Base-by-base conservation (phyloP, 2,888 invertebrate genomes). In the Plagodis pulveraria region DNA sequence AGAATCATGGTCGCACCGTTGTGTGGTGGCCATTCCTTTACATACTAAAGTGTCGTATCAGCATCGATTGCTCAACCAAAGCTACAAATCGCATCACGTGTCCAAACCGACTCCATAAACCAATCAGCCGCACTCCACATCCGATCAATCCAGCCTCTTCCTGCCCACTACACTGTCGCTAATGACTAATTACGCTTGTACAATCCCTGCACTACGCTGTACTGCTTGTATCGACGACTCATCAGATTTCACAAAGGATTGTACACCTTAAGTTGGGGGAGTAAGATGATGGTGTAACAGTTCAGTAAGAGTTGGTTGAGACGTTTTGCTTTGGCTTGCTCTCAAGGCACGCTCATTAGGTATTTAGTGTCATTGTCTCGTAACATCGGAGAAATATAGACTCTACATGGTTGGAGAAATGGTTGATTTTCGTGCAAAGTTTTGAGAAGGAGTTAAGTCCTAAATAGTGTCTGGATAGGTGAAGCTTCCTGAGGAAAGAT, bases 171-270 rank as follows among this genome's bases (percentile, higher is more conserved):
- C 80, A 80, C 79, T 81, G 85, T 86, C 86, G 81, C 86, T 90
- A 90, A 89, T 87, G 87, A 90, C 90, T 89, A 89, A 90, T 90
- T 90, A 89, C 84, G 82, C 83, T 83, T 86, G 87, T 84, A 87
- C 84, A 83, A 87, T 87, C 86, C 84, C 69, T 63, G 69, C 65
- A 78, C 72, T 70, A 78, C 82, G 77, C 78, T 78, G 74, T 80
- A 78, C 79, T 77, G 77, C 78, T 78, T 73, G 78, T 78, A 78
- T 72, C 74, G 72, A 67, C 66, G 66, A 65, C 59, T 54, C 50
- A 50, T 51, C 9, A 38, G 40, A 34, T 6, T 8, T 6, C 12
- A 7, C 77, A 82, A 58, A 58, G 62, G 11, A 83, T 70, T 71
- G 51, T 67, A 62, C 54, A 76, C 80, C 76, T 70, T 86, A 79